Evolutionary conservation across 2,797 vertebrate species (phyloP), one percentile per base, ranked within the genome.

Genomic region (Eptatretus atami): DNA sequence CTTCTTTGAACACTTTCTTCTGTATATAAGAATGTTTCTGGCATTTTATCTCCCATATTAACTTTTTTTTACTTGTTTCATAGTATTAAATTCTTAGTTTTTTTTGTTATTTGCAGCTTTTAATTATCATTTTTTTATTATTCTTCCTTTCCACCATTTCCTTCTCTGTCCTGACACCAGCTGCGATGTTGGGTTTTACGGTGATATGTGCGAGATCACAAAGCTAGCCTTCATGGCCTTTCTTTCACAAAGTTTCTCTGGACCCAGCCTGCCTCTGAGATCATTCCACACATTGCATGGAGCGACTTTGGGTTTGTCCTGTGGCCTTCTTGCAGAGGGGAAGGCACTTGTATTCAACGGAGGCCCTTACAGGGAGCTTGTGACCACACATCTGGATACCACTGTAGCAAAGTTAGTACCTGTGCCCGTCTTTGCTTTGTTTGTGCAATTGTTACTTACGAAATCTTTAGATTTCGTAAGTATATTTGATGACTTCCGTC

Each of bases 311-410:
- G 94, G 86, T 74, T 98, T 98, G 1, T 80, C 82, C 65, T 98
- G 92, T 1, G 90, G 92, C 1, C 88, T 98, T 54, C 78, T 98
- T 68, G 86, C 90, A 69, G 92, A 85, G 0, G 86, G 90, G n/a
- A 98, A 96, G 71, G 84, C 92, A 15, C 72, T 98, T 70, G 86
- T 96, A 69, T 94, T 98, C 74, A 95, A 88, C 76, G 82, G 81
- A 69, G 92, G 94, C 19, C 88, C 84, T 25, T 76, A 85, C 52
- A 79, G 92, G 67, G 85, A 96, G 71, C 75, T 96, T 15, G 76
- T 95, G 71, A 95, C 86, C 1, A 76, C 84, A 19, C 83, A 86
- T 15, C 76, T 98, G 44, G 92, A 98, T 78, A 93, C 87, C 70
- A 92, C 86, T 52, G 85, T 93, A 69, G 92, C 92, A 74, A 86